Base-by-base conservation (phyloP, 1,140 invertebrate species). In the Hermatobates lingyangjiaoensis region DNA sequence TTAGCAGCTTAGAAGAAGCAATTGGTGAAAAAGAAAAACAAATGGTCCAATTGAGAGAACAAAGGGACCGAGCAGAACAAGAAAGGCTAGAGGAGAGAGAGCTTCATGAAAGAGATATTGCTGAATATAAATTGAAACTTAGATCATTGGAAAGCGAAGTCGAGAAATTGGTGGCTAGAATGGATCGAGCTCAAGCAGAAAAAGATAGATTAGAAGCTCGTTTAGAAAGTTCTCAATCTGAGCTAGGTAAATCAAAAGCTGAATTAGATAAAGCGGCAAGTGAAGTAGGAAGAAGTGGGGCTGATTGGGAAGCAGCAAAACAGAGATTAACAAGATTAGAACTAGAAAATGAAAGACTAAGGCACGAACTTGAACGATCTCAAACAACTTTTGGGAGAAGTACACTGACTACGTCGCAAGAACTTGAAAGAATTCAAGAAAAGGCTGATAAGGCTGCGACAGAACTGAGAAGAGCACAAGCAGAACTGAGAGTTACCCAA, bases 11-110 rank as follows among this genome's bases (percentile, higher is more conserved):
- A 20, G 92, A 98, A 70, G 92, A 97, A 71, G 87, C 89, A 1
- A 88, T 98, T 53, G 80, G 81, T 27, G 93, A 98, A 63, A 96
- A 96, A 70, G 92, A 97, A 62, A 92, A 92, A 66, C 90, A 95
- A 71, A 93, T 95, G 70, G 75, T 80, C 56, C 87, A 96, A 68
- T 69, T 94, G 52, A 69, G 86, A 57, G 90, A 95, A 61, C 87
- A 94, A 64, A 74, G 92, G 61, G 92, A 97, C 63, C 72, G 89
- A 54, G 86, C 88, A n/a, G 93, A 98, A 70, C 83, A 91, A 58
- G 94, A 98, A 63, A 87, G 91, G 61, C 81, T 88, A 59, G 92
- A 97, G 67, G 93, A 98, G 63, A 73, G 90, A 52, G 91, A 95
- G 62, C 69, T 93, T 0, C 90, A 94, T 62, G 87, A 94, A 63